Conservation (phyloP, 2,113 vertebrate genomes). For the Grallaria varia region DNA sequence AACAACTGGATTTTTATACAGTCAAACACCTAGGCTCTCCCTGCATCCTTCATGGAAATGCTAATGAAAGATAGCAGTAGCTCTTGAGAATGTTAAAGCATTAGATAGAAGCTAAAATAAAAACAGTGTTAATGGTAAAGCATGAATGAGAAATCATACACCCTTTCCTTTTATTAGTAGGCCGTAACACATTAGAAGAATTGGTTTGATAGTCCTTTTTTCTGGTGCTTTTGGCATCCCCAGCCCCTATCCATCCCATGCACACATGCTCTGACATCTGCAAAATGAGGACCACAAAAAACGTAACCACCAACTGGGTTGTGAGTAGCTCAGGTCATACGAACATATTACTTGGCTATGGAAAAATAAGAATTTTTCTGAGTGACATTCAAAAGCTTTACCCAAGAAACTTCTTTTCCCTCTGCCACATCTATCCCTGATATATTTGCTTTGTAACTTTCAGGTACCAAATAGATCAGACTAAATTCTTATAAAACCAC, state of each 20-base stretch:
- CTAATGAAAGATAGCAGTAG: neutral
- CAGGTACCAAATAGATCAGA: neutral
- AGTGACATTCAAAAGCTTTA: neutral
- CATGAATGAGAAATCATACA: neutral
- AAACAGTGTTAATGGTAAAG: neutral
- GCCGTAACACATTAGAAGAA: neutral
- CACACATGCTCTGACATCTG: neutral
- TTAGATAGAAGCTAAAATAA: neutral
- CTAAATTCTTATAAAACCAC: neutral
- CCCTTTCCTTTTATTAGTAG: neutral
- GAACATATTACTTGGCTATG: neutral
- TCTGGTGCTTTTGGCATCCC: neutral
- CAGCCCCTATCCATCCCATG: neutral
- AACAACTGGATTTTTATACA: neutral
- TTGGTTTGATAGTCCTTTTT: neutral
- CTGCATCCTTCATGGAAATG: neutral
- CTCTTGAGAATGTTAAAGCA: neutral
- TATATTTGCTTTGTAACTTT: neutral
- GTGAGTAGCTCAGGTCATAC: neutral
- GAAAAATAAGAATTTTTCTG: neutral
- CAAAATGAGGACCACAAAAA: neutral
- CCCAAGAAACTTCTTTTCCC: neutral
- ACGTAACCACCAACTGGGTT: neutral
- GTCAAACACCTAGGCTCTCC: neutral
- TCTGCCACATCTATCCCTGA: neutral